Conservation (phyloP, 2,113 vertebrate genomes). For the Melanerpes formicivorus region DNA sequence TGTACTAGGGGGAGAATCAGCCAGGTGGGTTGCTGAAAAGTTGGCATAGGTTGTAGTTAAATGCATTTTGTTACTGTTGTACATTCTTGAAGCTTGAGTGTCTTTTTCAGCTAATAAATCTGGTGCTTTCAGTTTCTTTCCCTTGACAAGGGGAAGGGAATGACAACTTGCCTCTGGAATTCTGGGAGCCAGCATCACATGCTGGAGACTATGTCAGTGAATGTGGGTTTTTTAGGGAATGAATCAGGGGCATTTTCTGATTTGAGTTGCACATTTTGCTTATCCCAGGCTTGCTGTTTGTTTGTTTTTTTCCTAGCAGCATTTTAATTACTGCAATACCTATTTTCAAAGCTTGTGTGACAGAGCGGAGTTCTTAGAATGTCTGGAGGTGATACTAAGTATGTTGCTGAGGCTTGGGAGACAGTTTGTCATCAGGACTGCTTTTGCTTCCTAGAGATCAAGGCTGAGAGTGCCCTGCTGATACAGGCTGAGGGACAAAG, state of each 20-base stretch:
- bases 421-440: background rate
- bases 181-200: background rate
- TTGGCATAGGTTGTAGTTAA: background rate
- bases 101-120: background rate
- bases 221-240: background rate
- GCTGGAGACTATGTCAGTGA: background rate
- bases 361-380: background rate
- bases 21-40: background rate
- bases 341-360: background rate
- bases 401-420: background rate
- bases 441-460: background rate
- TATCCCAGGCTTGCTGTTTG: background rate
- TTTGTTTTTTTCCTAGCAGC: background rate
- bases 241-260: background rate
- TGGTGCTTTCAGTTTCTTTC: background rate
- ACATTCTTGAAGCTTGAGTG: background rate
- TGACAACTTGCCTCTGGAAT: background rate
- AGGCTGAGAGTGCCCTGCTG: background rate
- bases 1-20: background rate
- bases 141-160: background rate
- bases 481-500: background rate
- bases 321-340: background rate
- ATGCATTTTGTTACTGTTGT: background rate
- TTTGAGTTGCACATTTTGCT: background rate
- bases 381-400: background rate